These are phyloP conservation scores for Microcebus griseorufus DNA, from an alignment of 2,113 vertebrate genomes.

Conservation along the genomic window DNA sequence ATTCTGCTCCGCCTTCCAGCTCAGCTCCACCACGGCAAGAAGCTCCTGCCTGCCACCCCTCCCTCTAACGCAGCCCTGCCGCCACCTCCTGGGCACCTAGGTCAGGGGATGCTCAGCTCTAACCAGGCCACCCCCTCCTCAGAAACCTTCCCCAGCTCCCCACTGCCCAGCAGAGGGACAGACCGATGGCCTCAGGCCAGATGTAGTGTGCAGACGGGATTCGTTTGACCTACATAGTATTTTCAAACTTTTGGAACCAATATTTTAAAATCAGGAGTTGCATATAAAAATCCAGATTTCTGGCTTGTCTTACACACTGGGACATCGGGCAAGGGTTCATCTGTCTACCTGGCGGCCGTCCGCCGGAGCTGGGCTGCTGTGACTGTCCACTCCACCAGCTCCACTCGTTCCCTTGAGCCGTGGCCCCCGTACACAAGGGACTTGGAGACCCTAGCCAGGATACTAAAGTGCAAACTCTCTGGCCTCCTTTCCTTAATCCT, in stretches of 20 bases:
- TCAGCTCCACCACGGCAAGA: background rate
- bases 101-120: background rate
- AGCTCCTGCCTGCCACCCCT: background rate
- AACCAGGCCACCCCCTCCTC: background rate
- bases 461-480: background rate
- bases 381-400: background rate
- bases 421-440: background rate
- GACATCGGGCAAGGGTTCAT: background rate
- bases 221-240: background rate
- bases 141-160: background rate
- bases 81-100: background rate
- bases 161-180: background rate
- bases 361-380: background rate
- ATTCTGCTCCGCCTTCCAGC: accelerated
- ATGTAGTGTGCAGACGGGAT: background rate
- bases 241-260: background rate
- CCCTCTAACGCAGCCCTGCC: background rate
- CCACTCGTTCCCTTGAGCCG: background rate
- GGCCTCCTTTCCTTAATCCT: background rate
- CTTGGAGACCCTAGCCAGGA: background rate
- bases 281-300: background rate
- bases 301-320: background rate
- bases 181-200: background rate
- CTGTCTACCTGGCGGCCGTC: background rate
- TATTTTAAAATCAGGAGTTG: background rate